Conservation (phyloP, 2,113 vertebrate genomes). For the Lanius collurio region DNA sequence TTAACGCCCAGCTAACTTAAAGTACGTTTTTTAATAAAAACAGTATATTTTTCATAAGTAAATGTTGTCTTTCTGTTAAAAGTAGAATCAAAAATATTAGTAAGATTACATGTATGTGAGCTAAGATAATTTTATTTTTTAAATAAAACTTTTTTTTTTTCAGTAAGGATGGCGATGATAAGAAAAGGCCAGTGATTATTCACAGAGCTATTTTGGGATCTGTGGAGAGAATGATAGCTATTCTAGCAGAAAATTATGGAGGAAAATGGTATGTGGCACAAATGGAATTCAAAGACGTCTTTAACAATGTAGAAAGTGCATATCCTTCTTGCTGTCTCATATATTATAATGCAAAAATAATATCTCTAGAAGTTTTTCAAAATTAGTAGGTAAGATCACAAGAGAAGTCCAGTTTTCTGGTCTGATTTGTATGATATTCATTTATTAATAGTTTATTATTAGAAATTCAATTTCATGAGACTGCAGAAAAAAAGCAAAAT, state of each 20-base stretch:
- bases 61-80: neutral
- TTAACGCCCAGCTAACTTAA: neutral
- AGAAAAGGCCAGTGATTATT: conserved; percentile 90
- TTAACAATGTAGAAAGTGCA: neutral
- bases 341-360: neutral
- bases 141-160: neutral
- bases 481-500: neutral
- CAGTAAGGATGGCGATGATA: conserved; percentile 91
- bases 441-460: neutral
- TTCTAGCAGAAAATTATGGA: conserved; percentile 91
- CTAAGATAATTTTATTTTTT: neutral
- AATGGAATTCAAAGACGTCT: neutral
- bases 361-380: neutral
- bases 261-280: conserved; percentile 87
- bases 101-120: neutral
- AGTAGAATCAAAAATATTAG: neutral
- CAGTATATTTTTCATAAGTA: neutral
- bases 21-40: neutral
- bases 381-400: neutral
- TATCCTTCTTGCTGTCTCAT: neutral
- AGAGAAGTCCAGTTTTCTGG: neutral
- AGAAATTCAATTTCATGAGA: neutral
- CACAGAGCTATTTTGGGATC: conserved; percentile 92
- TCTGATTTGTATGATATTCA: neutral
- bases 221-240: conserved; percentile 94